Base-by-base conservation (phyloP, 2,888 invertebrate genomes). In the Disparrhopalites patrizii region DNA sequence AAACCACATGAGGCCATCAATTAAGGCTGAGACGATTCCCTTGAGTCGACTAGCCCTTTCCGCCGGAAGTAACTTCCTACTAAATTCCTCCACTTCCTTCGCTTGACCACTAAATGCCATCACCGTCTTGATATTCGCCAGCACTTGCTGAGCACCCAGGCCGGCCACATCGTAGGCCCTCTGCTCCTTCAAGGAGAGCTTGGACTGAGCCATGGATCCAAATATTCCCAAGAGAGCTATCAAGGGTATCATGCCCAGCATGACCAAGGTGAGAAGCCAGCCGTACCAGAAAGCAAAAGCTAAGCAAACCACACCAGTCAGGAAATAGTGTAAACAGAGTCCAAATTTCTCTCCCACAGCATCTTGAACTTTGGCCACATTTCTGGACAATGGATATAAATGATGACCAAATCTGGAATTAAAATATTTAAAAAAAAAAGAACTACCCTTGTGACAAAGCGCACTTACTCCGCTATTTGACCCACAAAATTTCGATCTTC, bases 31-130 rank as follows among this genome's bases (percentile, higher is more conserved):
- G 10, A 58, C 58, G 8, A 38, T 20, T 23, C 64, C 56, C n/a
- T 57, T 8, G 4, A 18, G 27, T 27, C 38, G 38, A 4, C 58
- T 47, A 2, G 58, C 58, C 10, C 4, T 18, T 7, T 30, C 13
- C 1, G 58, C 43, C 27, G 8, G 28, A n/a, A 28, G 38, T 25
- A 58, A 25, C 28, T 30, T 10, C 13, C 55, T 58, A 18, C 25
- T 63, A 65, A 78, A 82, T 77, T 82, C 80, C 69, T 80, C 78
- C 0, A 84, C 80, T 78, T 90, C 90, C 75, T 86, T 86, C 3
- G 79, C 70, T 75, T 90, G 87, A 0, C 90, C 91, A 58, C 87
- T 87, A 75, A 90, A 91, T 0, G 90, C 88, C 64, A 87, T 83
- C 0, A 91, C 90, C 0, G 90, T 90, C 23, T 88, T 81, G 40